Conservation (phyloP, 2,797 vertebrate species). For the Ptychadena robeensis region DNA sequence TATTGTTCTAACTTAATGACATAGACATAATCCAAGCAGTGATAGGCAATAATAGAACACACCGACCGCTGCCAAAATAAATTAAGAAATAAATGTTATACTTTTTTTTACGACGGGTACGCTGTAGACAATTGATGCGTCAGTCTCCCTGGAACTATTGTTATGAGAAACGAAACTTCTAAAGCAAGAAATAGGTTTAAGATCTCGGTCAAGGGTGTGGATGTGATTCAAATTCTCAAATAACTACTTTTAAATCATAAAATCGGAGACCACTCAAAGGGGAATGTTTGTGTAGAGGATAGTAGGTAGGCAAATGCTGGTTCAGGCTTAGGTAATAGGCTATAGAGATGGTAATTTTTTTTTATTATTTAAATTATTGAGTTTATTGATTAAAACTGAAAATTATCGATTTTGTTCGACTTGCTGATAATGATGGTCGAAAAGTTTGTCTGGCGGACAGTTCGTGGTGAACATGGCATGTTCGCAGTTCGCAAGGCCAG, state of each 20-base stretch:
- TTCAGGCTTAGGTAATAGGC: no score
- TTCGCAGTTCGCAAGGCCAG: no score
- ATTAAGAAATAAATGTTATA: not conserved
- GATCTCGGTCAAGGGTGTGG: not conserved
- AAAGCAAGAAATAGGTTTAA: not conserved
- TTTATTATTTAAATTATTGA: no score
- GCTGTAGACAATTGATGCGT: slow-evolving; percentile 1
- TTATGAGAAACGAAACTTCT: not conserved
- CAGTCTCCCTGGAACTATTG: slow-evolving; percentile 3
- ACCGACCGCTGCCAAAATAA: slow-evolving; percentile 1
- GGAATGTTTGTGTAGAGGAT: not conserved
- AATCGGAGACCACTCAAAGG: not conserved
- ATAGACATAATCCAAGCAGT: slow-evolving; percentile 18
- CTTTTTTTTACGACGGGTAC: not conserved
- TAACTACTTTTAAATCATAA: not conserved
- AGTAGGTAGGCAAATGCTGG: no score
- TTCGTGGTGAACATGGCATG: no score
- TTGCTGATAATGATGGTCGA: no score
- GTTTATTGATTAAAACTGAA: no score
- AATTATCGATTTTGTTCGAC: no score
- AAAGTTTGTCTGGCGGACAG: no score
- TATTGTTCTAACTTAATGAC: slow-evolving; percentile 34
- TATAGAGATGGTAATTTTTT: no score
- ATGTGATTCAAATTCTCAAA: not conserved
- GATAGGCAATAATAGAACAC: slow-evolving; percentile 20